Evolutionary conservation across 2,797 vertebrate species (phyloP).

Genomic region (Lepus townsendii): DNA sequence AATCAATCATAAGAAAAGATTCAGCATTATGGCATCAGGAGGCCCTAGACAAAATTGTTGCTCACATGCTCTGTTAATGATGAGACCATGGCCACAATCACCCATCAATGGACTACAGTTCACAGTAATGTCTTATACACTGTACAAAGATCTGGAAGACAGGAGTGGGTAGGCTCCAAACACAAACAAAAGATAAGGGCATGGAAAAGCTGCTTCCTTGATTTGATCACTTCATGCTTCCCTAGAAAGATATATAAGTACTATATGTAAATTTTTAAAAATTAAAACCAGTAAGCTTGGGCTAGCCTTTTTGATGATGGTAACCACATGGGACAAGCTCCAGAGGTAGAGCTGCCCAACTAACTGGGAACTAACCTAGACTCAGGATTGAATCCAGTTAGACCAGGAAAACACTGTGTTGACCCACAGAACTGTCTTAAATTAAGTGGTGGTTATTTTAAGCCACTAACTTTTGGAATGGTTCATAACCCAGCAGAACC

Average conservation of each 20-base stretch:
- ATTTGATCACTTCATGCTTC: no score
- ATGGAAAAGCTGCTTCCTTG: no score
- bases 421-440: background rate
- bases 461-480: background rate
- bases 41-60: background rate
- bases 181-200: no score
- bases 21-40: background rate
- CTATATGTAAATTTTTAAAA: no score
- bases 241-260: no score
- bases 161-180: no score
- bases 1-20: no score
- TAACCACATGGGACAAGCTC: background rate
- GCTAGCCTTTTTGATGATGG: background rate
- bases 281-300: background rate
- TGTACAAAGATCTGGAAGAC: no score
- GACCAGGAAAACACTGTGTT: background rate
- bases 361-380: background rate
- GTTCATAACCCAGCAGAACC: background rate
- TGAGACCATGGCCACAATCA: background rate
- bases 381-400: background rate
- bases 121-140: no score
- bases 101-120: no score
- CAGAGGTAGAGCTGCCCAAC: background rate
- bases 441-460: background rate
- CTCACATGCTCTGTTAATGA: background rate